phyloP scores from a whole-genome alignment of 1,140 invertebrate genomes.

The Phymastichus coffea region DNA sequence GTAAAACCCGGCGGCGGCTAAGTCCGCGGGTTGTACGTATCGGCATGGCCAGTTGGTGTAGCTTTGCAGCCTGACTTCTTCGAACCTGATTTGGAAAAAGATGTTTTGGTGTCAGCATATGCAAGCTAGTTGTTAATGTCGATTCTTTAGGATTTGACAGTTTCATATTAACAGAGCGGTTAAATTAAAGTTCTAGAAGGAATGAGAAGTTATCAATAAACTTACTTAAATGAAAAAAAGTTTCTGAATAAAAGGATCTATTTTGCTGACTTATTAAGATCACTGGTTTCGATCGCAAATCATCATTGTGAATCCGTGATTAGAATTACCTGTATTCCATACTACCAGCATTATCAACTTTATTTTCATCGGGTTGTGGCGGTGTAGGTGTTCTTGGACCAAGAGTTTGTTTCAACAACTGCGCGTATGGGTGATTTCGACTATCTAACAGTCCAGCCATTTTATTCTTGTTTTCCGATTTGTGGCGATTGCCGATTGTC shows the following conservation, averaged over 20 bases:
- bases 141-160: too few species aligned
- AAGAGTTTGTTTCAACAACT: constrained; percentile 31
- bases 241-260: not conserved
- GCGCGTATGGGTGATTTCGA: constrained; percentile 28
- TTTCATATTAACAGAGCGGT: too few species aligned
- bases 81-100: constrained; percentile 47
- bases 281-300: too few species aligned
- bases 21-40: constrained; percentile 59
- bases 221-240: too few species aligned
- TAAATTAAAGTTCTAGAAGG: too few species aligned
- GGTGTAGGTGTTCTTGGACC: constrained; percentile 21
- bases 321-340: constrained; percentile 27
- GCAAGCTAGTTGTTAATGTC: too few species aligned
- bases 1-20: constrained; percentile 82
- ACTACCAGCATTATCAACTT: constrained; percentile 39
- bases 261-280: too few species aligned
- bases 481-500: constrained; percentile 11
- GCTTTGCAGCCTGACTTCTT: constrained; percentile 64
- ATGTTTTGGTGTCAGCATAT: not conserved
- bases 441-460: constrained; percentile 46
- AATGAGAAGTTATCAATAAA: too few species aligned
- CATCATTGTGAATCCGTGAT: too few species aligned
- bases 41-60: constrained; percentile 62
- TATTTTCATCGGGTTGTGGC: constrained; percentile 31
- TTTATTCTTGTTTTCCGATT: too few species aligned